Base-by-base conservation (phyloP, 2,888 invertebrate species). In the Melanotus villosus region DNA sequence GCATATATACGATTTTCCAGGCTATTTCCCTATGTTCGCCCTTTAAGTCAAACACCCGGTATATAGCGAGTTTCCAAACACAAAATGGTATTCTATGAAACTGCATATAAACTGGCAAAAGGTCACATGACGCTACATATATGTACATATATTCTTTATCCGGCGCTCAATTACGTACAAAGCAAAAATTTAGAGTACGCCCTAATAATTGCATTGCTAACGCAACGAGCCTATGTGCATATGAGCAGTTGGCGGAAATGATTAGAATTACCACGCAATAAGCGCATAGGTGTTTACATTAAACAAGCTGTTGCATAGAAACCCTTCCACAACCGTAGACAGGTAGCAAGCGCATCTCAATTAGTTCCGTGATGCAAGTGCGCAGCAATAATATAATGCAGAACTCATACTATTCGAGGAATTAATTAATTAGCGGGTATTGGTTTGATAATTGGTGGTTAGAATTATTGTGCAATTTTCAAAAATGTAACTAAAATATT, bases 221-320 rank as follows among this genome's bases (percentile, higher is more conserved):
- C 34, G 54, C 54, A 52, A n/a, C n/a, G n/a, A 6, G 56, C 16
- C 41, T 58, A 52, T 47, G 52, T 59, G 19, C 47, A 52, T 41
- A 34, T 41, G 63, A 57, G 58, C 57, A 58, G 19, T 19, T 38
- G 19, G 26, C 30, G 64, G 36, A 62, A 64, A 18, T 50, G 52
- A 68, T 64, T 64, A 38, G 36, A 64, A 64, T 59, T 56, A 18
- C 38, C 47, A 54, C 67, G 67, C 59, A 57, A 58, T 45, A 41
- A 64, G 54, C 56, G 41, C 59, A 63, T 65, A 76, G 76, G 80
- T 80, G 79, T 75, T 75, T 79, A 78, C 77, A 74, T 76, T 78
- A 82, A 82, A 83, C 82, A 82, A 81, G 82, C 82, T 81, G 82
- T 81, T 82, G 81, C 82, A 82, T 79, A 75, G 80, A 77, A 77